Percentiles rank a stretch among this genome's conserved stretches.
Evolutionary conservation across 2,797 vertebrate genomes (phyloP).

Genomic region (Dermochelys coriacea): DNA sequence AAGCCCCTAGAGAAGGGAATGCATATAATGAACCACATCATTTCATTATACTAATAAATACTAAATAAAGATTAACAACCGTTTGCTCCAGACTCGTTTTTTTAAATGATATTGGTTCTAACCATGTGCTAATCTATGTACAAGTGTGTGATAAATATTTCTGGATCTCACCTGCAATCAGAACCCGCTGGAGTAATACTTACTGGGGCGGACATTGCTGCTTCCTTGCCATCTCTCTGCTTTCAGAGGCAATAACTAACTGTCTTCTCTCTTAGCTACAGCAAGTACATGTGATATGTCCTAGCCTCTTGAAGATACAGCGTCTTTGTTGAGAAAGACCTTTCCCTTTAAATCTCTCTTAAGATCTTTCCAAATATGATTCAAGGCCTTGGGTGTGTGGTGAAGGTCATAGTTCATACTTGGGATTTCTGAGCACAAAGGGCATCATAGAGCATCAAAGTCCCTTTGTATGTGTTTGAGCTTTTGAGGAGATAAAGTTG

Average conservation of each 20-base stretch:
- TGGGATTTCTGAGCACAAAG: neutral
- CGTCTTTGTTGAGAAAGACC: neutral
- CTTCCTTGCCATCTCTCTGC: neutral
- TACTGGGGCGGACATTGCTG: neutral
- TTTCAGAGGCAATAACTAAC: rapidly evolving
- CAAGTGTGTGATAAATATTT: neutral
- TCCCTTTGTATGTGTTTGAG: neutral
- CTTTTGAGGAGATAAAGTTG: constrained; percentile 39
- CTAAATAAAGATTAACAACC: neutral
- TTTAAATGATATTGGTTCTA: neutral
- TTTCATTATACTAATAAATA: constrained; percentile 11
- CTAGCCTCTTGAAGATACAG: neutral
- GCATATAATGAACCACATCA: neutral
- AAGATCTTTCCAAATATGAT: constrained; percentile 13
- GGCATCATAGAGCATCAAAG: neutral
- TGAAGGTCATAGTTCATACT: neutral
- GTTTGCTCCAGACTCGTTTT: neutral
- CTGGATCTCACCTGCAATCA: neutral
- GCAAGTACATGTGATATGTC: neutral
- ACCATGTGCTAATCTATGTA: neutral
- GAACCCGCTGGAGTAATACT: neutral
- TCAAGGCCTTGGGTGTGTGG: neutral
- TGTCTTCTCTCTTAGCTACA: neutral
- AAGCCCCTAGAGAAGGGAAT: neutral
- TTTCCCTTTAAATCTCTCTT: neutral